These are phyloP conservation scores for Hermaeophaga mercurialis DNA, from an alignment of 2,888 invertebrate genomes.

Conservation along the genomic window DNA sequence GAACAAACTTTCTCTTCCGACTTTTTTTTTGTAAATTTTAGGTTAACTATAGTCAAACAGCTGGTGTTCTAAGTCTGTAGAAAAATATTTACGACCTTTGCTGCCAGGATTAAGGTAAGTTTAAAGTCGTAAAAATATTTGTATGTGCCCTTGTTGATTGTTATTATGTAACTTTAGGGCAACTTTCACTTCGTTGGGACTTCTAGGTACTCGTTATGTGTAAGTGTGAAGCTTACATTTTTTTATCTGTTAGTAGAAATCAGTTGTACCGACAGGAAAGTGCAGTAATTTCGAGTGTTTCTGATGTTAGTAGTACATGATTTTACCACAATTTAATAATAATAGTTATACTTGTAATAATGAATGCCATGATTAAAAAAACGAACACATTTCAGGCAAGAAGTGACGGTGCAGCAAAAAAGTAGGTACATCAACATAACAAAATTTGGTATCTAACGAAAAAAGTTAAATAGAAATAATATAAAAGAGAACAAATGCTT, in stretches of 20 bases:
- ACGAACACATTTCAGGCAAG: too few species aligned
- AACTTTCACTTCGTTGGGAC: slow-evolving; percentile 37
- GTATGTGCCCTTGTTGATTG: slow-evolving; percentile 24
- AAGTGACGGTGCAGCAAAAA: too few species aligned
- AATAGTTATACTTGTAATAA: too few species aligned
- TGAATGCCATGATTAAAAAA: too few species aligned
- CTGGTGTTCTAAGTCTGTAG: slow-evolving; percentile 22
- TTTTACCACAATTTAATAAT: too few species aligned
- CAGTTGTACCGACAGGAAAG: not conserved
- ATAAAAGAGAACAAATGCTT: too few species aligned
- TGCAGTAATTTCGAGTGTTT: too few species aligned
- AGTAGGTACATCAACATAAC: too few species aligned
- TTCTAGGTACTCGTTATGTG: slow-evolving; percentile 9
- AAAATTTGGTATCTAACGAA: too few species aligned
- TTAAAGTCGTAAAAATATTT: slow-evolving; percentile 33
- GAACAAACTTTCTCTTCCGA: slow-evolving; percentile 41
- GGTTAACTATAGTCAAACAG: slow-evolving; percentile 33
- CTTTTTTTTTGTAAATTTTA: slow-evolving; percentile 33
- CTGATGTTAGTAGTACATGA: too few species aligned
- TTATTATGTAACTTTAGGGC: slow-evolving; percentile 37
- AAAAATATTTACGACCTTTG: slow-evolving; percentile 25
- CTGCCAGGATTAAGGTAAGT: slow-evolving; percentile 23
- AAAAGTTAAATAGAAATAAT: too few species aligned
- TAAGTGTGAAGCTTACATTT: not conserved
- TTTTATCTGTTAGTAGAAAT: not conserved